These are phyloP conservation scores for Cheirogaleus medius DNA, from an alignment of 2,113 vertebrate species.

Conservation along the genomic window DNA sequence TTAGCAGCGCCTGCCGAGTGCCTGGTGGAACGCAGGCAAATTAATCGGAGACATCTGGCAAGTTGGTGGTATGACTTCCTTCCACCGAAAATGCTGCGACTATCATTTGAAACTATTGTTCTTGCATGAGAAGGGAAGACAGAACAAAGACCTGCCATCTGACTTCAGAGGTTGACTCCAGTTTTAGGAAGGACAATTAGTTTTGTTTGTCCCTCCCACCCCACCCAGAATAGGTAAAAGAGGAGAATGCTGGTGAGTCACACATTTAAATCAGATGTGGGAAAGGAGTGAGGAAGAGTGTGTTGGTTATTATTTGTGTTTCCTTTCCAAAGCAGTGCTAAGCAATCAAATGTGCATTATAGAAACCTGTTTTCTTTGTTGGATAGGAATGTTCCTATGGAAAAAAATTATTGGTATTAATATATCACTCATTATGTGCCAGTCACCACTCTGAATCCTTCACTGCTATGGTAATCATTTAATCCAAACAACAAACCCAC, in stretches of 20 bases:
- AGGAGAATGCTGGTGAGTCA: conserved; percentile 62
- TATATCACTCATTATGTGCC: background rate
- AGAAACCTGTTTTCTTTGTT: background rate
- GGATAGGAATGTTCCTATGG: background rate
- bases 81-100: conserved; percentile 10
- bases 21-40: conserved; percentile 61
- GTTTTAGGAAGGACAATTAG: conserved; percentile 65
- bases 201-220: conserved; percentile 57
- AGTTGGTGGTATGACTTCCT: conserved; percentile 49
- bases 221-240: conserved; percentile 62
- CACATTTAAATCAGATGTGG: background rate
- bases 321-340: background rate
- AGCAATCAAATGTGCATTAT: background rate
- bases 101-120: conserved; percentile 75
- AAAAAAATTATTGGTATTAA: background rate
- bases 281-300: background rate
- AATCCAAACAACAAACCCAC: background rate
- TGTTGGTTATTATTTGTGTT: background rate
- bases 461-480: background rate
- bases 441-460: background rate
- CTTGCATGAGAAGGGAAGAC: conserved; percentile 38
- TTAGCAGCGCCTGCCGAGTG: conserved; percentile 8
- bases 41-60: conserved; percentile 77
- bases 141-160: conserved; percentile 60
- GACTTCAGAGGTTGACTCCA: conserved; percentile 55